These are phyloP conservation scores for Charadrius vociferus DNA, from an alignment of 2,113 vertebrate genomes.

Conservation along the genomic window DNA sequence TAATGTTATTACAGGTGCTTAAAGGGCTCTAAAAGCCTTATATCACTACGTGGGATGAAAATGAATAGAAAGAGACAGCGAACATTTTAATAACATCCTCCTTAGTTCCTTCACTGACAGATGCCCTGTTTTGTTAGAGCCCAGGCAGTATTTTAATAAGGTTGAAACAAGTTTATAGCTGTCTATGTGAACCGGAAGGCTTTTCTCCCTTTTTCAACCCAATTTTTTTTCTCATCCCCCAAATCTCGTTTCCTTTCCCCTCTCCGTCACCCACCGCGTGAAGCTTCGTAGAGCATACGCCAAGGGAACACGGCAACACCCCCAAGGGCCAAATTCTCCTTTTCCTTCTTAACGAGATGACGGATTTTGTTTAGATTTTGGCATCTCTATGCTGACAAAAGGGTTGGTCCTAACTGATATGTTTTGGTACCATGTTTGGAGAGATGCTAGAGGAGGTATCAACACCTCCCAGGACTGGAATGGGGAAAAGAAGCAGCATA, in stretches of 20 bases:
- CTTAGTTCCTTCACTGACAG: constrained; percentile 40
- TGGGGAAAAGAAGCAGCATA: not conserved
- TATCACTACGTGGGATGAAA: not conserved
- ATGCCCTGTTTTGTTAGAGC: not conserved
- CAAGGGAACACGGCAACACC: not conserved
- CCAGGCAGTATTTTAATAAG: not conserved
- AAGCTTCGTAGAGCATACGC: accelerated
- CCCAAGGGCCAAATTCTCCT: not conserved
- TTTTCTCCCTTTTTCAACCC: not conserved
- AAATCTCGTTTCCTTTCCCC: not conserved
- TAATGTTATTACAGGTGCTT: constrained; percentile 60
- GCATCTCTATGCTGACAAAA: constrained; percentile 5
- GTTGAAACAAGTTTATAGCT: not conserved
- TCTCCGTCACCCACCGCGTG: accelerated
- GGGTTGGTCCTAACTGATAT: not conserved
- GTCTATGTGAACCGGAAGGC: not conserved
- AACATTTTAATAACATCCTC: constrained; percentile 50
- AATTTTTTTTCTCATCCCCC: not conserved
- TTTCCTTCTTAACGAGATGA: not conserved
- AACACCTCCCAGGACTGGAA: constrained; percentile 30
- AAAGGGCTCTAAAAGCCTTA: constrained; percentile 21
- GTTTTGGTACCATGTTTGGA: not conserved
- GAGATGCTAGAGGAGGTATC: not conserved
- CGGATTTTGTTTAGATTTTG: constrained; percentile 3
- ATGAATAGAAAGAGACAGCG: not conserved